phyloP scores from a whole-genome alignment of 2,113 vertebrate genomes.

The Grallaria varia region DNA sequence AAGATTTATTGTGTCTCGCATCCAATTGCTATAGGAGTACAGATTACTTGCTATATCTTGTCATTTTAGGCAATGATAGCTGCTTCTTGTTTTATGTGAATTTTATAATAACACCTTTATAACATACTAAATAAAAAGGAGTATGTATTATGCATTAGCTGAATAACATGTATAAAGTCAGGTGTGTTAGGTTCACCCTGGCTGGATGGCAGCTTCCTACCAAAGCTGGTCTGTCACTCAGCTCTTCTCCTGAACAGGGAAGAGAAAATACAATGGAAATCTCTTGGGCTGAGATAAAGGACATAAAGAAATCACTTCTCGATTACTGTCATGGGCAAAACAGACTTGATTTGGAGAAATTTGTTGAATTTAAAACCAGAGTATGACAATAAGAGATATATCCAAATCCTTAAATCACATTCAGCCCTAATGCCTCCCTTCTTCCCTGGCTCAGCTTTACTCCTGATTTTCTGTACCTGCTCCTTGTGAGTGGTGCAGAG shows the following conservation, averaged over 20 bases:
- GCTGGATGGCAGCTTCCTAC: not conserved
- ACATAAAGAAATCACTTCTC: not conserved
- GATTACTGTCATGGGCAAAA: accelerated
- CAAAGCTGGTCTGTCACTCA: not conserved
- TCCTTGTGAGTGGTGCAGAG: accelerated
- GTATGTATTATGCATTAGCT: not conserved
- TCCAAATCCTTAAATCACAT: not conserved
- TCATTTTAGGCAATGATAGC: not conserved
- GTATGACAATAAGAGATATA: not conserved
- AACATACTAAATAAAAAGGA: not conserved
- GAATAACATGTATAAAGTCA: not conserved
- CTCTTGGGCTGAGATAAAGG: not conserved
- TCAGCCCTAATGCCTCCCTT: not conserved
- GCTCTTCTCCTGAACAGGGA: not conserved
- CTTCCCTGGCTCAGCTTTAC: not conserved
- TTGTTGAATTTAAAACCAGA: not conserved
- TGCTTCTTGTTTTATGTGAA: not conserved
- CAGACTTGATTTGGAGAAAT: not conserved
- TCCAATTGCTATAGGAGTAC: not conserved
- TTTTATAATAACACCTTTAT: not conserved
- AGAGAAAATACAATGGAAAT: not conserved
- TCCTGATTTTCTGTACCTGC: not conserved
- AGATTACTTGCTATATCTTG: not conserved
- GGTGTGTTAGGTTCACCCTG: not conserved
- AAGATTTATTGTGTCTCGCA: not conserved